A percentile compares a stretch with the other conserved stretches of the same genome.
Conservation (phyloP, 2,797 vertebrate species). For the Prionace glauca region DNA sequence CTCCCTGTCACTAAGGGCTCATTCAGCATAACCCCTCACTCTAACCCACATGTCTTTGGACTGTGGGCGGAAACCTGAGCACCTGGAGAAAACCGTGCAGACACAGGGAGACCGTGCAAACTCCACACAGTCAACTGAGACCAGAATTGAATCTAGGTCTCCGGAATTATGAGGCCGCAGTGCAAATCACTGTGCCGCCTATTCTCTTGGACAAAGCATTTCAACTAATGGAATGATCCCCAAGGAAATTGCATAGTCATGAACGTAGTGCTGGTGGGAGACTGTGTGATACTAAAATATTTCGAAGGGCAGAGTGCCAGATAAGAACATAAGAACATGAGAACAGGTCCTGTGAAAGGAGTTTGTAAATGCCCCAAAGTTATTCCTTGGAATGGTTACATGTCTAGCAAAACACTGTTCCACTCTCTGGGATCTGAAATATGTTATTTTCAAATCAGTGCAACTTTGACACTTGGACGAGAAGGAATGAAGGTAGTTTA, state of each 20-base stretch:
- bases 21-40: too few relatives aligned
- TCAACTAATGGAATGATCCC: background rate
- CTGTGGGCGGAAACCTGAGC: too few relatives aligned
- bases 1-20: too few relatives aligned
- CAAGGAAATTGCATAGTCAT: background rate
- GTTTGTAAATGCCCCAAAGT: background rate
- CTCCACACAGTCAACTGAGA: too few relatives aligned
- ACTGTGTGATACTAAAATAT: background rate
- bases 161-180: too few relatives aligned
- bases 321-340: background rate
- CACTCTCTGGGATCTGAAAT: background rate
- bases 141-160: too few relatives aligned
- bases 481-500: background rate
- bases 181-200: too few relatives aligned
- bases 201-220: too few relatives aligned
- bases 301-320: background rate
- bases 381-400: background rate
- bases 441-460: background rate
- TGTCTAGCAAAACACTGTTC: background rate
- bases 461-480: background rate
- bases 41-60: too few relatives aligned
- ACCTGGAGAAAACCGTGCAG: too few relatives aligned
- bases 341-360: background rate
- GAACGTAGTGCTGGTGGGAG: background rate
- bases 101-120: too few relatives aligned